phyloP scores from a whole-genome alignment of 2,113 vertebrate species.

The Geococcyx californianus region DNA sequence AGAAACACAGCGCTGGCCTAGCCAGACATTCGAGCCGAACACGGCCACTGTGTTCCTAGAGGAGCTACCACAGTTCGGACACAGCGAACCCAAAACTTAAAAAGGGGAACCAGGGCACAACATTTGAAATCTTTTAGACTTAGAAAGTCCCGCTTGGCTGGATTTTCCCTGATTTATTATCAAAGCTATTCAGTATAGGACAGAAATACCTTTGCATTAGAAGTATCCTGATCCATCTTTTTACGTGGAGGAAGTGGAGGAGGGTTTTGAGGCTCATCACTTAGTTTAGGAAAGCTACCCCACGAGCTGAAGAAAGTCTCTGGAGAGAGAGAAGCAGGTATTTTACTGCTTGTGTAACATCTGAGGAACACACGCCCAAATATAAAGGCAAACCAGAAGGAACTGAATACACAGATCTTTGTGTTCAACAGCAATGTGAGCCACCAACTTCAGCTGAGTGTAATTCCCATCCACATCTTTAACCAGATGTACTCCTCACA shows the following conservation, averaged over 20 bases:
- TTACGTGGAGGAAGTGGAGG: slow-evolving; percentile 94
- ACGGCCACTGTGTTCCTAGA: neutral
- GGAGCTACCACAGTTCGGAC: neutral
- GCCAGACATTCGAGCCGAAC: neutral
- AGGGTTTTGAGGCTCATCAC: slow-evolving; percentile 87
- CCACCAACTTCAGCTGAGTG: neutral
- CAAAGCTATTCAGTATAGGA: neutral
- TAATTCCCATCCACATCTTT: neutral
- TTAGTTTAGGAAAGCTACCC: slow-evolving; percentile 88
- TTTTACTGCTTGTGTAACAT: neutral
- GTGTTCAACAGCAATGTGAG: neutral
- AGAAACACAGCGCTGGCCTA: accelerated
- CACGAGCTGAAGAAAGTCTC: slow-evolving; percentile 91
- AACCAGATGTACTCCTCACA: neutral
- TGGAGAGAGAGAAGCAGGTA: slow-evolving; percentile 51
- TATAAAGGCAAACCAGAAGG: neutral
- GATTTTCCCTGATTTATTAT: neutral
- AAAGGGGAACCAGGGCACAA: neutral
- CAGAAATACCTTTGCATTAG: slow-evolving; percentile 73
- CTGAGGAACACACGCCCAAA: neutral
- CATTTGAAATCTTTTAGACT: neutral
- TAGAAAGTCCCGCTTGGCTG: neutral
- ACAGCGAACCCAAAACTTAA: neutral
- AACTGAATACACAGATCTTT: neutral
- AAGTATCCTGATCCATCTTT: slow-evolving; percentile 86